Evolutionary conservation across 2,888 invertebrate species (phyloP), one percentile per base, ranked within the genome.

Genomic region (Drosophila gaucha): DNA sequence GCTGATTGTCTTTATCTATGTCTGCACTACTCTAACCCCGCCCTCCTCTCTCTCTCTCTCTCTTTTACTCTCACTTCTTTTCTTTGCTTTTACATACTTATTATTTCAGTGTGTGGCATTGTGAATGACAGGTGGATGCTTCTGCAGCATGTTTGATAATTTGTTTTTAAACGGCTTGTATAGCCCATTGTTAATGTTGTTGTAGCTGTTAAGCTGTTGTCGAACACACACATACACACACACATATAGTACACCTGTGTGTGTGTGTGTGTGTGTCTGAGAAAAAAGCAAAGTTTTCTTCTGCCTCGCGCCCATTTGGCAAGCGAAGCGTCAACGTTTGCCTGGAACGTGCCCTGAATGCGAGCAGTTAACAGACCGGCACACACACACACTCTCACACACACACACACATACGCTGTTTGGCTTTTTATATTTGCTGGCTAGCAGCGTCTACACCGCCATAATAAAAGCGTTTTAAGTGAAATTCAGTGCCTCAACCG

Each of bases 391-490:
- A 65, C 57, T 51, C 66, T 39, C 56, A 71, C 31, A 64, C 31
- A 47, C 41, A 49, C 30, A 39, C 35, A 33, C 24, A 30, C 31
- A 41, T 47, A 41, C 50, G 10, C 49, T 54, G 54, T 59, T 51
- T 60, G 35, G 52, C 41, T 55, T 64, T 60, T 51, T 60, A 51
- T 51, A 35, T 77, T 59, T 59, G 62, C 41, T 71, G 59, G 62
- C 60, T 71, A 74, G 67, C 65, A 65, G 66, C 14, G 20, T 26
- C 65, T 49, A 64, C 41, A 26, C 26, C 24, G 64, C 76, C 76
- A 86, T 82, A 83, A 83, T 86, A 83, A 83, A 83, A 80, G 82
- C 70, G 74, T 83, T 83, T 83, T 86, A 83, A 83, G 82, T 83
- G 82, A 83, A 83, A 83, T 83, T 86, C 82, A 83, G 80, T 80